Evolutionary conservation across 2,113 vertebrate species (phyloP), one percentile per base, ranked within the genome.

Genomic region (Colius striatus): DNA sequence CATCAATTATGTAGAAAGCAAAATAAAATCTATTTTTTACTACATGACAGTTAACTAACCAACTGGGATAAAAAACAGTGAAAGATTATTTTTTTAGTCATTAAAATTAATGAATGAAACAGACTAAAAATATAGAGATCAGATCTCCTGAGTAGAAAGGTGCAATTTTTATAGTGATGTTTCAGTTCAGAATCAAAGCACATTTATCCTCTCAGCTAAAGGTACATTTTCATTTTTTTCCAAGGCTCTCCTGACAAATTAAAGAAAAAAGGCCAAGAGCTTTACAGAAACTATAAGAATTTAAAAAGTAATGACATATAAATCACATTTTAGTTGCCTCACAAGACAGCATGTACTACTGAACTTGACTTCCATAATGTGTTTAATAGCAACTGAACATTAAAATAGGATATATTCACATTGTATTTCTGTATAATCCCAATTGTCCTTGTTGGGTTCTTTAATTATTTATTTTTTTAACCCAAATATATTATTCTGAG

Each of bases 101-200:
- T 76, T 91, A 75, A 87, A 92, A 84, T 78, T 91, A 90, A 92
- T 58, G 66, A 94, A 71, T 45, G 18, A 80, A 90, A 84, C 30
- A 54, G 55, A 73, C 8, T 65, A 70, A 91, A 92, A 79, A 74
- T 51, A 62, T 0, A 88, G 29, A 66, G 18, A 82, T 54, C n/a
- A 26, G 50, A 53, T 53, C 63, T 89, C 51, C 32, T 51, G 68
- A 29, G 60, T 36, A 53, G 4, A 76, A 70, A 83, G 41, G 47
- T 73, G 6, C 5, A 47, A 50, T 43, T 89, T 89, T 50, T 51
- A 36, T 29, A 85, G 67, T 57, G 71, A 66, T 32, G 13, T 68
- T 89, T 87, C 61, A 54, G 47, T 58, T 94, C 47, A 67, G 68
- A 94, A 86, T 18, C 53, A 76, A 95, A 95, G 36, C 36, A 76